Percentiles rank a stretch among this genome's conserved stretches.
These are phyloP conservation scores for Bos javanicus DNA, from an alignment of 2,113 vertebrate genomes.

Conservation along the genomic window DNA sequence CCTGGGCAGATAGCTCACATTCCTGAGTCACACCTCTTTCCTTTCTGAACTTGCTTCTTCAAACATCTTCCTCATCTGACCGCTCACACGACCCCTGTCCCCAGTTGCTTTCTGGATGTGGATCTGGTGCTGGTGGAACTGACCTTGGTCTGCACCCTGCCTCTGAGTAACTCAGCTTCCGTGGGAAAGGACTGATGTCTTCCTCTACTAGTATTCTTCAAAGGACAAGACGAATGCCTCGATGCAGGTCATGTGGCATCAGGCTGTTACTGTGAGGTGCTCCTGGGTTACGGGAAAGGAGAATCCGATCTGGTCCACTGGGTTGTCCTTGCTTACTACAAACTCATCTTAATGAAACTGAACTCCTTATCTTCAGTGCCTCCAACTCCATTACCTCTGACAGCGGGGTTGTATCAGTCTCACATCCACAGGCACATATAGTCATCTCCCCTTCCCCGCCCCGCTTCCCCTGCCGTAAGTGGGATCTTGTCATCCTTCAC, in stretches of 20 bases:
- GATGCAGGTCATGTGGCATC: not conserved
- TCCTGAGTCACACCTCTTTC: not conserved
- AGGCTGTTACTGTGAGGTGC: not conserved
- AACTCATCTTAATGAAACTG: not conserved
- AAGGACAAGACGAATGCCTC: not conserved
- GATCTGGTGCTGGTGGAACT: not conserved
- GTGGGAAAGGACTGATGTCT: not conserved
- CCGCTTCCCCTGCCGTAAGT: not conserved
- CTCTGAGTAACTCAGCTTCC: not conserved
- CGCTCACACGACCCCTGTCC: not conserved
- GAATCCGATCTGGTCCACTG: not conserved
- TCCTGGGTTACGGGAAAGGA: not conserved
- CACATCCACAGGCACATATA: not conserved
- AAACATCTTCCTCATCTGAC: not conserved
- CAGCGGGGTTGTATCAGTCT: not conserved
- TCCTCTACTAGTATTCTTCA: not conserved
- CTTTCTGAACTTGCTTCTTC: not conserved
- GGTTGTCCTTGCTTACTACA: not conserved
- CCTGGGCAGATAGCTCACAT: not conserved
- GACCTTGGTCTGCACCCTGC: not conserved
- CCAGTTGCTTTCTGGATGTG: not conserved
- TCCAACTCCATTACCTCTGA: too few species aligned
- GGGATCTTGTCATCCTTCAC: not conserved
- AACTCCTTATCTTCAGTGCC: not conserved
- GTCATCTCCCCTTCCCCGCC: fast-evolving